These are phyloP conservation scores for human DNA, from an alignment of 2,113 vertebrate genomes.

Conservation along the genomic window DNA sequence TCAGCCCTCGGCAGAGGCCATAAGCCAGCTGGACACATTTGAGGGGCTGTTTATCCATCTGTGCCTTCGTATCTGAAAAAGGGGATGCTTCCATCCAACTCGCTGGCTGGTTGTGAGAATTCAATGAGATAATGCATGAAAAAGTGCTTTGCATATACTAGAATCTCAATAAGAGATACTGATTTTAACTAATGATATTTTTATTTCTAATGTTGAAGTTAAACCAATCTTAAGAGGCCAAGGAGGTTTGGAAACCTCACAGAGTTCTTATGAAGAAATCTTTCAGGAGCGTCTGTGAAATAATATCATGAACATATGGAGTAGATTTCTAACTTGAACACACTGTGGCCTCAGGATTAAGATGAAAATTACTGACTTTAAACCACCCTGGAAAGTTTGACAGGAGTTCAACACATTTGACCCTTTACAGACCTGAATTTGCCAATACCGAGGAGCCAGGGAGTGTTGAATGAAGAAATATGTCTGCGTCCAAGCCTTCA, in stretches of 20 bases:
- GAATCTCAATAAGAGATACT: not conserved
- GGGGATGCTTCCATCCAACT: not conserved
- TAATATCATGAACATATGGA: conserved; percentile 55
- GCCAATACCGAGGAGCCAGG: conserved; percentile 2
- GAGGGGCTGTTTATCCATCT: not conserved
- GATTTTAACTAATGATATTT: not conserved
- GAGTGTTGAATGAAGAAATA: conserved; percentile 7
- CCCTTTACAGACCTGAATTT: conserved; percentile 42
- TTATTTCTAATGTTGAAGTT: not conserved
- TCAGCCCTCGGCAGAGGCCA: not conserved
- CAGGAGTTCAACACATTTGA: conserved; percentile 64
- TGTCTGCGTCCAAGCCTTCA: conserved; percentile 31
- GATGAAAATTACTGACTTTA: conserved; percentile 68
- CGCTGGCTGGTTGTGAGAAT: not conserved
- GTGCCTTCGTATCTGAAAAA: not conserved
- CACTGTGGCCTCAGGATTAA: conserved; percentile 57
- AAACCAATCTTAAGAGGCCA: not conserved
- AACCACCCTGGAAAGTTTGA: conserved; percentile 61
- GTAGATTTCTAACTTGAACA: conserved; percentile 56
- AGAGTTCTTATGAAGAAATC: conserved; percentile 8
- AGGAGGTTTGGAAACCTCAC: conserved; percentile 21
- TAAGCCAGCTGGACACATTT: not conserved
- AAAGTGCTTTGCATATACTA: not conserved
- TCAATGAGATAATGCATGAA: not conserved
- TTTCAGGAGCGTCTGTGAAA: conserved; percentile 52